These are phyloP conservation scores for rat (Rattus norvegicus) DNA, from an alignment of 2,113 vertebrate species.

Conservation along the genomic window DNA sequence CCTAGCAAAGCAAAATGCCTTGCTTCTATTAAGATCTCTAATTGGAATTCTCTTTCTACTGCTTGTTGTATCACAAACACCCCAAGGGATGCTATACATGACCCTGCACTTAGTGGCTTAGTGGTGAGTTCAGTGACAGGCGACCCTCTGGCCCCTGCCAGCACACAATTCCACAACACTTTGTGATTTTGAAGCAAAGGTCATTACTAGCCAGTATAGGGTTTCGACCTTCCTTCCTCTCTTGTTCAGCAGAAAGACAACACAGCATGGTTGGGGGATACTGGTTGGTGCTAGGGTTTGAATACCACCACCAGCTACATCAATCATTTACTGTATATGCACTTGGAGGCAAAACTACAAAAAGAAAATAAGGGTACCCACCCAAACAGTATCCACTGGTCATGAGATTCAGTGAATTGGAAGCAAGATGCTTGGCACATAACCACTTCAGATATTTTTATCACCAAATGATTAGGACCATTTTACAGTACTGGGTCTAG, in stretches of 20 bases:
- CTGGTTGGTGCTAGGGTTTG: neutral
- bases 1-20: neutral
- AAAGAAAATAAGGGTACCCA: neutral
- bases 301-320: neutral
- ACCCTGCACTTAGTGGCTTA: accelerated
- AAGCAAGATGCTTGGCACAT: neutral
- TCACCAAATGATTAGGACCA: neutral
- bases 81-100: neutral
- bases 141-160: neutral
- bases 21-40: neutral
- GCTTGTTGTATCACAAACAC: neutral
- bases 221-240: neutral
- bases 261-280: neutral
- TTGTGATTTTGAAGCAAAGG: neutral
- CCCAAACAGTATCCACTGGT: neutral
- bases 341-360: neutral
- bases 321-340: neutral
- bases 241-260: neutral
- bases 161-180: neutral
- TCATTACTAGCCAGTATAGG: neutral
- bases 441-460: slow-evolving; percentile 35
- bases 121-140: too few species aligned
- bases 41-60: neutral
- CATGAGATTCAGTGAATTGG: neutral
- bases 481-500: neutral